Conservation (phyloP, 35 echinoderm and acorn worm species). For the Strongylocentrotus purpuratus region DNA sequence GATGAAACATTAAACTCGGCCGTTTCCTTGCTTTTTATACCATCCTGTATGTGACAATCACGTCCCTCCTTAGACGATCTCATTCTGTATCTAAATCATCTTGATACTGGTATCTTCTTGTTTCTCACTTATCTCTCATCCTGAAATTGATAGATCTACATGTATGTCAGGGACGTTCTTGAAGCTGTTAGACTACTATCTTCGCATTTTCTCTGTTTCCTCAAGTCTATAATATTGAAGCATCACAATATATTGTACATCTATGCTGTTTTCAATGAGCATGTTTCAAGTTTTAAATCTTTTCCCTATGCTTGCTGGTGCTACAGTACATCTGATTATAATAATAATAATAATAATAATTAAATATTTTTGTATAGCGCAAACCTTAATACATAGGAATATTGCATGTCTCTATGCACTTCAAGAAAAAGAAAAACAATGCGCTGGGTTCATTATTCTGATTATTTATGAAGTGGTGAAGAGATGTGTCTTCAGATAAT, state of each 20-base stretch:
- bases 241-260: not conserved
- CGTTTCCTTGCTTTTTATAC: not conserved
- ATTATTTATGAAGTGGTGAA: too few species aligned
- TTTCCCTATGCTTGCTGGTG: too few species aligned
- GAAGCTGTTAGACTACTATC: not conserved
- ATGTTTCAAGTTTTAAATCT: too few species aligned
- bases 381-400: too few species aligned
- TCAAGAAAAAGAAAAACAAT: too few species aligned
- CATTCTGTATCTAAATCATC: not conserved
- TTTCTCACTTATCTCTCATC: not conserved
- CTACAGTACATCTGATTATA: too few species aligned
- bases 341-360: too few species aligned
- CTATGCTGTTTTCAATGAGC: too few species aligned
- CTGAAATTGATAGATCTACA: constrained; percentile 9
- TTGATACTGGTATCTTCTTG: not conserved
- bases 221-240: not conserved
- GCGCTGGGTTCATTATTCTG: too few species aligned
- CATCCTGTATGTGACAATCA: constrained; percentile 2
- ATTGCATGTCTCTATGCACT: too few species aligned
- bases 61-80: not conserved
- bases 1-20: not conserved
- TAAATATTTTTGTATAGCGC: too few species aligned
- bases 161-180: not conserved
- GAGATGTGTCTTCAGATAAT: too few species aligned
- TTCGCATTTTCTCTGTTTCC: not conserved